Conservation (phyloP, 53 echinoderm and acorn worm genomes). For the Glandiceps talaboti region DNA sequence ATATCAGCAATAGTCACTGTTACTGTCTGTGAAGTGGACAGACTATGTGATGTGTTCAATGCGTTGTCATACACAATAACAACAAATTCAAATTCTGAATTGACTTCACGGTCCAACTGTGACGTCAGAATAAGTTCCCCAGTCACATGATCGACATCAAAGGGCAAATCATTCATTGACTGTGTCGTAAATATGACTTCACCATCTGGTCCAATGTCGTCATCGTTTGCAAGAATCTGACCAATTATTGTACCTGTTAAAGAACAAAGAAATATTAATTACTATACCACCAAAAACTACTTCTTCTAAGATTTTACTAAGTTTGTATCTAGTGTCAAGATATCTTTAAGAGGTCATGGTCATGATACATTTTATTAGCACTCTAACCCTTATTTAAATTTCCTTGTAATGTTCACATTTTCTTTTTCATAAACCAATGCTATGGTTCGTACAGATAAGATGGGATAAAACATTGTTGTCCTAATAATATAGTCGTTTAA, state of each 20-base stretch:
- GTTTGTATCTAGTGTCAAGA: too few relatives aligned
- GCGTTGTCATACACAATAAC: neutral
- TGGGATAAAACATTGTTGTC: too few relatives aligned
- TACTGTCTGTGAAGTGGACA: neutral
- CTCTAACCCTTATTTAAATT: too few relatives aligned
- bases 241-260: neutral
- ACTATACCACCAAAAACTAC: too few relatives aligned
- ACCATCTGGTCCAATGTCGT: neutral
- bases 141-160: neutral
- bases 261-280: too few relatives aligned
- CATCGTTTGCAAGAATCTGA: neutral
- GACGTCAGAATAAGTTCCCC: neutral
- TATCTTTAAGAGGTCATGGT: too few relatives aligned
- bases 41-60: neutral
- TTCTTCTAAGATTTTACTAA: too few relatives aligned
- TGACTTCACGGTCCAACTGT: neutral
- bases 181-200: neutral
- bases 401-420: neutral
- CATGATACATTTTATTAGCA: too few relatives aligned
- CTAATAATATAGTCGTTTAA: too few relatives aligned
- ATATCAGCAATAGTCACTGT: neutral
- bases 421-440: neutral
- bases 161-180: neutral
- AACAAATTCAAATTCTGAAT: neutral
- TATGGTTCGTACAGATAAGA: too few relatives aligned